These are phyloP conservation scores for Watsonalla binaria DNA, from an alignment of 2,888 invertebrate genomes.

Conservation along the genomic window DNA sequence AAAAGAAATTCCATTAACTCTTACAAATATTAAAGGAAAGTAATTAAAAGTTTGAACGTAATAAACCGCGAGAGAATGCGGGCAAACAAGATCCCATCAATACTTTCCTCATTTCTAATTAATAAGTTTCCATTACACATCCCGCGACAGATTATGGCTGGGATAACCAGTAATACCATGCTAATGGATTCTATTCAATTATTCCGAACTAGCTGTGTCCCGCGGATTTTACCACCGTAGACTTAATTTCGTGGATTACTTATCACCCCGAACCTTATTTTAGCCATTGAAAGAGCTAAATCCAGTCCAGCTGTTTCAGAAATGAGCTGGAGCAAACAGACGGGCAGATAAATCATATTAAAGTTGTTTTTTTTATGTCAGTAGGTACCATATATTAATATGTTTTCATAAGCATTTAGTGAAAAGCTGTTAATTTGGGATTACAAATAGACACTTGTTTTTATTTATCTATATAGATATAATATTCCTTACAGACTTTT, in stretches of 20 bases:
- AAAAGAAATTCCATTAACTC: conserved; percentile 40
- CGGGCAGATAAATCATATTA: too few relatives aligned
- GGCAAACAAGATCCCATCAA: conserved; percentile 38
- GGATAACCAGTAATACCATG: conserved; percentile 25
- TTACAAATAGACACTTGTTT: too few relatives aligned
- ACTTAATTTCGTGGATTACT: too few relatives aligned
- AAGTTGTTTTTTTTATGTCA: too few relatives aligned
- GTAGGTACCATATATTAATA: too few relatives aligned
- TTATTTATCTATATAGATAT: too few relatives aligned
- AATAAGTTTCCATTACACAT: conserved; percentile 31
- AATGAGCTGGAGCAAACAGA: too few relatives aligned
- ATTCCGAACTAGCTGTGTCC: conserved; percentile 5
- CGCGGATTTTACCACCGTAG: too few relatives aligned
- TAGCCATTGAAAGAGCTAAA: background rate
- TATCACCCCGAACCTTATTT: background rate
- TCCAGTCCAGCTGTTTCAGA: too few relatives aligned
- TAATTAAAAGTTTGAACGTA: conserved; percentile 53
- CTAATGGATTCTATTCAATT: conserved; percentile 30
- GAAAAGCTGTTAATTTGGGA: too few relatives aligned
- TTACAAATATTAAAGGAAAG: conserved; percentile 46
- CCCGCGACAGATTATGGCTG: conserved; percentile 21
- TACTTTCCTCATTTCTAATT: conserved; percentile 31
- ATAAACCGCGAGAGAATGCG: conserved; percentile 11
- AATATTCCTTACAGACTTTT: too few relatives aligned
- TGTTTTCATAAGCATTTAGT: too few relatives aligned